These are phyloP conservation scores for Arrhopalites spinosus DNA, from an alignment of 2,888 invertebrate species.

Conservation along the genomic window DNA sequence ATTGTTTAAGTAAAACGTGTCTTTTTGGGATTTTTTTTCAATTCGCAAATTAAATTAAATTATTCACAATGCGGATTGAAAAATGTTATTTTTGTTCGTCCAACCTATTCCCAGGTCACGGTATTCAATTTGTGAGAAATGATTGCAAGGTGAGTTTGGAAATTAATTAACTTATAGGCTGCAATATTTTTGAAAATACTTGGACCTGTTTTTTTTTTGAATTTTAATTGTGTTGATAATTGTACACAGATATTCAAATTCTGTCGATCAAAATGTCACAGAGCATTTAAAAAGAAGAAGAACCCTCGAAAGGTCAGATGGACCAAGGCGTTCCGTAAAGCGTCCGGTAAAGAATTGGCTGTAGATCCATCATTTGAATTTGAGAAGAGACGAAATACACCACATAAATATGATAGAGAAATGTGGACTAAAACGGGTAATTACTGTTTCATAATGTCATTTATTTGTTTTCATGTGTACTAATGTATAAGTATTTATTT, in stretches of 20 bases:
- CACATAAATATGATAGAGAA: slow-evolving; percentile 92
- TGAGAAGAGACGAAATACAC: slow-evolving; percentile 88
- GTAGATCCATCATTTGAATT: slow-evolving; percentile 97
- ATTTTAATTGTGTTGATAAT: not conserved
- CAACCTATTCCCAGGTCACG: slow-evolving; percentile 96
- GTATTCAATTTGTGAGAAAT: slow-evolving; percentile 95
- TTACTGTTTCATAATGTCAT: not conserved
- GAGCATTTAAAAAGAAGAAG: slow-evolving; percentile 98
- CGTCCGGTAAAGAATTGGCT: slow-evolving; percentile 91
- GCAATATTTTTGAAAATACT: no score
- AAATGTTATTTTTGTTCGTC: slow-evolving; percentile 99
- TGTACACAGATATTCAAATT: slow-evolving; percentile 88
- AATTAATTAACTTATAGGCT: slow-evolving; percentile 16
- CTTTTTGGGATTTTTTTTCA: no score
- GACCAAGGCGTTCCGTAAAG: slow-evolving; percentile 97
- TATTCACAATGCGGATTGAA: slow-evolving; percentile 89
- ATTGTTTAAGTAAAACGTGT: no score
- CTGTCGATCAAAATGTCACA: slow-evolving; percentile 96
- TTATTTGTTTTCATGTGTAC: slow-evolving; percentile 45
- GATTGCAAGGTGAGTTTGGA: slow-evolving; percentile 85
- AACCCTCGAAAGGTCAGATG: slow-evolving; percentile 98
- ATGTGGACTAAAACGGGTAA: slow-evolving; percentile 81
- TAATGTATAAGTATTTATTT: no score
- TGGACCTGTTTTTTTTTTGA: not conserved
- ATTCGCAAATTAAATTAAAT: not conserved